Conservation (phyloP, 2,113 vertebrate genomes). For the Erinaceus europaeus region DNA sequence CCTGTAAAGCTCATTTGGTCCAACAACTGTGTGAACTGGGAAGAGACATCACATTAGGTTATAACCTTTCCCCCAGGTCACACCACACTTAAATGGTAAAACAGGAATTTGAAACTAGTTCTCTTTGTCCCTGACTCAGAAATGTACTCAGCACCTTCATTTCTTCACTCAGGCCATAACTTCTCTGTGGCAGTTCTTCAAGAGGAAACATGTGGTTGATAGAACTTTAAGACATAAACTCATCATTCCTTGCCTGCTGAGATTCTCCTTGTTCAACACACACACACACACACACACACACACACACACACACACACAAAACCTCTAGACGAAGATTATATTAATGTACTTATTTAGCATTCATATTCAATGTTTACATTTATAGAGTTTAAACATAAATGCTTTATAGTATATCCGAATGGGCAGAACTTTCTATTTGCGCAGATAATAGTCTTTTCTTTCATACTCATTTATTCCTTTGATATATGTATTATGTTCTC, state of each 20-base stretch:
- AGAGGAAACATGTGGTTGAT: not conserved
- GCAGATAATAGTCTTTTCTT: conserved; percentile 40
- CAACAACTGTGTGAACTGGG: not conserved
- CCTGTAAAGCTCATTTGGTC: not conserved
- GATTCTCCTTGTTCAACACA: not conserved
- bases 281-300: no score
- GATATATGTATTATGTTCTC: conserved; percentile 41
- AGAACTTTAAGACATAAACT: not conserved
- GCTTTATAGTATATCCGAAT: not conserved
- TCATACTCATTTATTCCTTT: conserved; percentile 60
- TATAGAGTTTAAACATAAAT: no score
- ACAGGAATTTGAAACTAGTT: not conserved
- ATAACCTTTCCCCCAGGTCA: not conserved
- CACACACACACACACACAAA: no score
- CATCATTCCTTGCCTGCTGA: not conserved
- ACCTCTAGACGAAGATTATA: not conserved
- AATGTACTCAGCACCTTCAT: no score
- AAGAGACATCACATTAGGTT: not conserved
- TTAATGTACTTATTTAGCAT: conserved; percentile 28
- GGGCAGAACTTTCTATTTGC: conserved; percentile 29
- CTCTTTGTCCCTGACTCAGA: not conserved
- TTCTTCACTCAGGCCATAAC: not conserved
- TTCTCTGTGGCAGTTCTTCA: not conserved
- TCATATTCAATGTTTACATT: conserved; percentile 36
- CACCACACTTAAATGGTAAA: no score